Base-by-base conservation (phyloP, 1,140 invertebrate species). In the Caenorhabditis brenneri region DNA sequence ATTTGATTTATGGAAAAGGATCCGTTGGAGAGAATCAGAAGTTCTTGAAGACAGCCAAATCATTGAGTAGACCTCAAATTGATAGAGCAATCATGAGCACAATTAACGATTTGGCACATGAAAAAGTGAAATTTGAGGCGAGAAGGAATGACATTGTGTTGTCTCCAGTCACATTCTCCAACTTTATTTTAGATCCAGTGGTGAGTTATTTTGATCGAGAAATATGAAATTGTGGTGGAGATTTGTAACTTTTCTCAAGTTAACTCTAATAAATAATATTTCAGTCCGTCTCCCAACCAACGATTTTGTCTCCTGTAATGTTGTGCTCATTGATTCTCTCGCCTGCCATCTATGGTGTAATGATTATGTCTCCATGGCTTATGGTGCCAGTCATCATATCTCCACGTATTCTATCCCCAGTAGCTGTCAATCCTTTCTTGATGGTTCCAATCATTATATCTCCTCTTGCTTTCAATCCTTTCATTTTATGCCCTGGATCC, bases 261-360 rank as follows among this genome's bases (percentile, higher is more conserved):
- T 51, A 16, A 51, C 6, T 15, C 9, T 19, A 51, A 1, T 5
- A 19, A 5, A 51, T 16, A 51, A 5, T 27, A 9, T 74, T 74
- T 39, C 65, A 74, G 65, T 39, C 65, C 0, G 87, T 87, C 48
- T 87, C 88, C 51, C 81, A 79, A 19, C 88, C 89, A 19, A 69
- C 89, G 15, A 69, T 89, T 12, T 60, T 88, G 29, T 88, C 87
- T 24, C 88, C 88, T 19, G 33, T 89, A 0, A 83, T 86, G 4
- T 51, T 89, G 16, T 84, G 86, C 85, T 89, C 89, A 1, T 65
- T 89, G 29, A 89, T 89, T 27, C 46, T 87, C 9, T 69, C 74
- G 1, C 86, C 86, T 24, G 85, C 83, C 4, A 79, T 84, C 15
- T 87, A 86, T 19, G 79, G 81, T 22, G 83, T 81, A 1, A 33